Evolutionary conservation across 2,797 vertebrate genomes (phyloP).

Genomic region (Clamator glandarius): DNA sequence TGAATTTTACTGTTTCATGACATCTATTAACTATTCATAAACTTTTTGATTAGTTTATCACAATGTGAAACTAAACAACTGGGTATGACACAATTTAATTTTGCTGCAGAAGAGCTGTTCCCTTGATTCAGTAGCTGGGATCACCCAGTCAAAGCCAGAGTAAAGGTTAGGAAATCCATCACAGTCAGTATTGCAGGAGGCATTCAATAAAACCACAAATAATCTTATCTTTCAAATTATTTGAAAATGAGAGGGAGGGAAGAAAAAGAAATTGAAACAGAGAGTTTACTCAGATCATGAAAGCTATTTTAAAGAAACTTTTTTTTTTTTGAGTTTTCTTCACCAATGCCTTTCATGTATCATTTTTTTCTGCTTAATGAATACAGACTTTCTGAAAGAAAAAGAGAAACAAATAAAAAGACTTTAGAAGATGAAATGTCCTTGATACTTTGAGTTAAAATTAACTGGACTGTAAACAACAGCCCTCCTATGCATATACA

Average conservation of each 20-base stretch:
- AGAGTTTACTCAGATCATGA: conserved; percentile 28
- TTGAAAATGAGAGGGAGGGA: conserved; percentile 35
- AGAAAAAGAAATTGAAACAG: conserved; percentile 24
- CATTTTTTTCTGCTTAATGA: conserved; percentile 49
- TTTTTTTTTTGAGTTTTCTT: conserved; percentile 40
- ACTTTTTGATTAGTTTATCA: conserved; percentile 63
- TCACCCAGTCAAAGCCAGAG: conserved; percentile 62
- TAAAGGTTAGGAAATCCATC: conserved; percentile 66
- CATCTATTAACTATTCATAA: conserved; percentile 59
- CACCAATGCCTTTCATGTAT: conserved; percentile 23
- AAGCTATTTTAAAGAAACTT: background rate
- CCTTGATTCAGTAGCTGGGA: conserved; percentile 24
- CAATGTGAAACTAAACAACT: conserved; percentile 46
- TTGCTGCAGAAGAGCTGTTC: conserved; percentile 46
- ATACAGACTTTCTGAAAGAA: background rate
- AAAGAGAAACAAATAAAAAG: background rate
- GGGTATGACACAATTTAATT: conserved; percentile 59
- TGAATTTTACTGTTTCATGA: conserved; percentile 43
- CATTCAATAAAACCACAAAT: conserved; percentile 62
- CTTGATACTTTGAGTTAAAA: background rate
- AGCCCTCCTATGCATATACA: background rate
- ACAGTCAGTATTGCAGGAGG: conserved; percentile 40
- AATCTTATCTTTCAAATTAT: conserved; percentile 43
- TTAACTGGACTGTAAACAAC: background rate
- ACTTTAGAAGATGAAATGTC: background rate